Percentiles rank a stretch among this genome's conserved stretches.
phyloP scores from a whole-genome alignment of 2,113 vertebrate species.

The Ammodytes dubius region DNA sequence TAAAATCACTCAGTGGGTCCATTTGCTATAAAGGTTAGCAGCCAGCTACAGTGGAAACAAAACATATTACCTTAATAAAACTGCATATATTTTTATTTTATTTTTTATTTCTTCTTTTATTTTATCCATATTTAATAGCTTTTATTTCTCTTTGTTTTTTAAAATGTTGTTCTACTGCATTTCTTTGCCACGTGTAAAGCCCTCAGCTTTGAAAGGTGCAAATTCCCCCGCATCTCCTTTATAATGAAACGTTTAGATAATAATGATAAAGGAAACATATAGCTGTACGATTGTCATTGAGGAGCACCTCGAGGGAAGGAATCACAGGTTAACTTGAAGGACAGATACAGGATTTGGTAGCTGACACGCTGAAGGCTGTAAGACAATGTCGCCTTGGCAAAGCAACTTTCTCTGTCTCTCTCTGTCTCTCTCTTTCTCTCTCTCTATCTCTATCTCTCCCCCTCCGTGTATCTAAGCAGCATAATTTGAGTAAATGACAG shows the following conservation, averaged over 20 bases:
- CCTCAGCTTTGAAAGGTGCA: neutral
- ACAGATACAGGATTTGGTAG: constrained; percentile 61
- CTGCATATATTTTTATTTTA: neutral
- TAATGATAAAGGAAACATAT: neutral
- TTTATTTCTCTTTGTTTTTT: neutral
- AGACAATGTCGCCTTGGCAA: constrained; percentile 77
- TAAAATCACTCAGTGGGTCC: neutral
- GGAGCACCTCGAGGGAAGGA: neutral
- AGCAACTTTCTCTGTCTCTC: constrained; percentile 65
- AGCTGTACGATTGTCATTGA: neutral
- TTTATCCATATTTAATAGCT: neutral
- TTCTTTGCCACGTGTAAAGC: neutral
- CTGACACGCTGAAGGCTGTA: constrained; percentile 58
- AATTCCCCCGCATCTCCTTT: neutral
- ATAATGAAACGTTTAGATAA: constrained; percentile 14
- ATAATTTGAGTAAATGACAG: constrained; percentile 86
- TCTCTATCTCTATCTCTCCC: constrained; percentile 30
- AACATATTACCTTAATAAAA: neutral
- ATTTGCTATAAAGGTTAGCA: neutral
- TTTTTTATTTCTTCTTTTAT: neutral
- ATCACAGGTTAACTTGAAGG: constrained; percentile 47
- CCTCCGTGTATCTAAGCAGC: constrained; percentile 77
- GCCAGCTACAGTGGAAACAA: neutral
- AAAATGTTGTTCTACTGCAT: neutral
- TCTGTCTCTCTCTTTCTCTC: constrained; percentile 14